A percentile compares a stretch with the other conserved stretches of the same genome.
These are phyloP conservation scores for Heterotis niloticus DNA, from an alignment of 2,113 vertebrate genomes.

Conservation along the genomic window DNA sequence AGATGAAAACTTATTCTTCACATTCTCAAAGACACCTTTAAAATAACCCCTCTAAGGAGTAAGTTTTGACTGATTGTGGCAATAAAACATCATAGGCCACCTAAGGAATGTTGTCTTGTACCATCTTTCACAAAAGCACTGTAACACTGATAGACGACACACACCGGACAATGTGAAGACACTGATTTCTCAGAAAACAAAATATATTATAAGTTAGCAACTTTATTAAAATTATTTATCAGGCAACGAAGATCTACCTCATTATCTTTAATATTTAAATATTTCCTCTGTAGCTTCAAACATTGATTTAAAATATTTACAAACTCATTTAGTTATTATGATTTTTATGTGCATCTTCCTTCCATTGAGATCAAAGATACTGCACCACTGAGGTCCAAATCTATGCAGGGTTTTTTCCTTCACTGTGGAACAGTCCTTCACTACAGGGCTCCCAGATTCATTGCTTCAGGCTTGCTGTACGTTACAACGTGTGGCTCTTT, in stretches of 20 bases:
- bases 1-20: no score
- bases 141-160: no score
- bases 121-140: no score
- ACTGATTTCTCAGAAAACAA: conserved; percentile 12
- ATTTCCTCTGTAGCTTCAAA: conserved; percentile 51
- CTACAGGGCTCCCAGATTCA: neutral
- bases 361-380: neutral
- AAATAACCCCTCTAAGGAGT: no score
- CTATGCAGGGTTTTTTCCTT: neutral
- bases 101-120: no score
- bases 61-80: no score
- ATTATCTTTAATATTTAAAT: conserved; percentile 61
- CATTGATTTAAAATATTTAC: conserved; percentile 66
- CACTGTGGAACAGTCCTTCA: neutral
- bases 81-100: no score
- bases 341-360: conserved; percentile 39
- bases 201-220: conserved; percentile 50
- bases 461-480: neutral
- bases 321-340: conserved; percentile 44
- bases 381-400: neutral
- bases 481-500: neutral
- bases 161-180: no score
- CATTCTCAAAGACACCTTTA: no score
- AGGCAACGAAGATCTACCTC: conserved; percentile 52
- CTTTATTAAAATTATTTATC: conserved; percentile 68